Conservation (phyloP, 2,888 invertebrate species). For the Bombylius major region DNA sequence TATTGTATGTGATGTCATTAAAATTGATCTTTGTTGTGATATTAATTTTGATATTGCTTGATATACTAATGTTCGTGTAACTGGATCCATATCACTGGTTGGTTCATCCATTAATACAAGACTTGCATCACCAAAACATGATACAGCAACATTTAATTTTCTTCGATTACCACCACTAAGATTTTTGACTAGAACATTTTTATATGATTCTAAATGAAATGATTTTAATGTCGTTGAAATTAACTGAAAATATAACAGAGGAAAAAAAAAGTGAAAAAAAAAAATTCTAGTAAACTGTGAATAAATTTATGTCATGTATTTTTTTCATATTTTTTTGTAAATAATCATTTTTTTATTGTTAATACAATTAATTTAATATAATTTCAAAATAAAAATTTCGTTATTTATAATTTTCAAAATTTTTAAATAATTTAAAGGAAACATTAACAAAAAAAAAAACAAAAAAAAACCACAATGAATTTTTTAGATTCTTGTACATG, state of each 20-base stretch:
- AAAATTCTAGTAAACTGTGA: not conserved
- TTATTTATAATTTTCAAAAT: no score
- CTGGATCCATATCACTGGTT: conserved; percentile 58
- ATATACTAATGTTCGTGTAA: conserved; percentile 34
- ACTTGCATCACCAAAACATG: conserved; percentile 57
- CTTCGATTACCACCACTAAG: conserved; percentile 57
- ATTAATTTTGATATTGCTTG: conserved; percentile 30
- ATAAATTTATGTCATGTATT: not conserved
- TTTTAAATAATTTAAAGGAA: no score
- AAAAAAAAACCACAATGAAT: no score
- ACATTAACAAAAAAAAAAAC: no score
- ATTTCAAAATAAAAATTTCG: no score
- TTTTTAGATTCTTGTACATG: no score
- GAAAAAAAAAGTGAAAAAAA: not conserved
- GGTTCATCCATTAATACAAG: conserved; percentile 66
- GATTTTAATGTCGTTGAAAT: conserved; percentile 27
- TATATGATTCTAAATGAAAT: conserved; percentile 31
- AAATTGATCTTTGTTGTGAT: conserved; percentile 27
- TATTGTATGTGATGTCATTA: conserved; percentile 36
- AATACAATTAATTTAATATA: no score
- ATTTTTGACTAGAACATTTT: conserved; percentile 32
- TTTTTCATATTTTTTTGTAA: no score
- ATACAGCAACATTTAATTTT: conserved; percentile 63
- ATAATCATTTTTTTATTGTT: no score
- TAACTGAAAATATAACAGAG: conserved; percentile 19